These are phyloP conservation scores for Colinus virginianus DNA, from an alignment of 2,113 vertebrate genomes.

Conservation along the genomic window DNA sequence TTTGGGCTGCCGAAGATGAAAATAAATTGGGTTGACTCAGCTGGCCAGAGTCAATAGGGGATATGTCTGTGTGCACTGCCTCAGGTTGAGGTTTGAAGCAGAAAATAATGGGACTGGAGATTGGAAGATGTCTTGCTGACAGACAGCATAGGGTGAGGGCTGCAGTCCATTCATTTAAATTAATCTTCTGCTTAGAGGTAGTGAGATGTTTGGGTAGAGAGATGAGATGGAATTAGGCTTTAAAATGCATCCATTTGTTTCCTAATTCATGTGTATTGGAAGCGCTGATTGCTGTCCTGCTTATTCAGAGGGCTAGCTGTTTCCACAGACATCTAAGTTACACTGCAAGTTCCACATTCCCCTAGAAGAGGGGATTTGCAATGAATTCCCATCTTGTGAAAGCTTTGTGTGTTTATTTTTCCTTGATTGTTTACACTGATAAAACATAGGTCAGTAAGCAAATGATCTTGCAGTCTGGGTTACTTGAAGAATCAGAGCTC, in stretches of 20 bases:
- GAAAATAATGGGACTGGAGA: background rate
- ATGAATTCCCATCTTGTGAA: constrained; percentile 24
- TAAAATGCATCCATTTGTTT: background rate
- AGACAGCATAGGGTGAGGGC: background rate
- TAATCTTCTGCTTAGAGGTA: background rate
- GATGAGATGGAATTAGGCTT: rapidly evolving
- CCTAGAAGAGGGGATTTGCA: background rate
- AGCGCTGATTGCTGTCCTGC: background rate
- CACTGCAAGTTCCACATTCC: background rate
- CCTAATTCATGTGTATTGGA: background rate
- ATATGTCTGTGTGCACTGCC: background rate
- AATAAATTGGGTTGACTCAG: background rate
- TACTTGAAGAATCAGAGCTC: constrained; percentile 41
- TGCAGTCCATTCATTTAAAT: background rate
- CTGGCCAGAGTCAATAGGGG: background rate
- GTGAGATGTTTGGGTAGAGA: background rate
- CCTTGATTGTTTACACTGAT: constrained; percentile 47
- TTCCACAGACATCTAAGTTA: background rate
- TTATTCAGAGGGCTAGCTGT: background rate
- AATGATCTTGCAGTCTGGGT: constrained; percentile 26
- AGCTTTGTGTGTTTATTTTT: constrained; percentile 45
- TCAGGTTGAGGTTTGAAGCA: background rate
- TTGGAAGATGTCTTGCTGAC: background rate
- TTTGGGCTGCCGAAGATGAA: background rate
- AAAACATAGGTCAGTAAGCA: constrained; percentile 22